Evolutionary conservation across 2,113 vertebrate genomes (phyloP), one percentile per base, ranked within the genome.

Genomic region (Addax nasomaculatus): DNA sequence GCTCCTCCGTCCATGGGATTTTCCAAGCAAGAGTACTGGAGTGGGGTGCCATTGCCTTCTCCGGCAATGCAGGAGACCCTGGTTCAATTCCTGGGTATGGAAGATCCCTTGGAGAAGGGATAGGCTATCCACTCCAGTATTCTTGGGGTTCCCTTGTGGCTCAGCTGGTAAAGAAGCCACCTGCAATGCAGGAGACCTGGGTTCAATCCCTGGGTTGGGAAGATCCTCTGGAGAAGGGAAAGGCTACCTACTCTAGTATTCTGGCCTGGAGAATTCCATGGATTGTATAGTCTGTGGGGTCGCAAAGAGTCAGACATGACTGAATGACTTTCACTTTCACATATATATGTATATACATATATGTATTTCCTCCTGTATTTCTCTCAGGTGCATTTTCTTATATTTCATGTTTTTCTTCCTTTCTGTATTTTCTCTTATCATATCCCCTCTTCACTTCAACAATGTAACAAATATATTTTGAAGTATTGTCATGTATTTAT

Each of bases 241-340:
- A 70, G 64, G 64, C 64, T 70, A 36, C 64, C 64, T 12, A 36
- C n/a, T 70, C 19, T 23, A 36, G n/a, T 70, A 23, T 70, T 70
- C 19, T 36, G 19, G n/a, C n/a, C 64, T 70, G 64, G n/a, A 70
- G n/a, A 36, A 23, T 70, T 36, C n/a, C n/a, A 36, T 23, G n/a
- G 19, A 11, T 23, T 70, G 19, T 36, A 12, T 6, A 70, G 19
- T 36, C n/a, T 0, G 2, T 70, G 64, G 64, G 64, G 64, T 36
- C 1, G 2, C n/a, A 70, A 36, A 70, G 9, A 70, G n/a, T 70
- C n/a, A 23, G 64, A 36, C 5, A 11, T 0, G 9, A 70, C n/a
- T 23, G 67, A 36, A 1, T 36, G n/a, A 36, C 67, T 36, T 70
- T 36, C n/a, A 36, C 64, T 36, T 11, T 21, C 64, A 67, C 2